Evolutionary conservation across 2,113 vertebrate species (phyloP), one percentile per base, ranked within the genome.

Genomic region (Anolis sagrei): DNA sequence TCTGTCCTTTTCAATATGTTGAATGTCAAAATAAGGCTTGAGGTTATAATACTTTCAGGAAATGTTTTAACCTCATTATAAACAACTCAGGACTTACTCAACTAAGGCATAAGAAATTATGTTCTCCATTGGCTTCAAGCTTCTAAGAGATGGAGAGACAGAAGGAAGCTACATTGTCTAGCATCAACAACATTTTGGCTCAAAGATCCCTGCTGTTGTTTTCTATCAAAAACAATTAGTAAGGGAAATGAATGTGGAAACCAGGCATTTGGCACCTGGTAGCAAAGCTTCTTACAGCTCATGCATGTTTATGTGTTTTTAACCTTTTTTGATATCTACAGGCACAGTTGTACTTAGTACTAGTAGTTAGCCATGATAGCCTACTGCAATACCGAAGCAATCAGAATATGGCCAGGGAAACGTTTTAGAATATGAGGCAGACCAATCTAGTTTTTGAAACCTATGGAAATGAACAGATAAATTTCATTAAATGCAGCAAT

Each of bases 111-210:
- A 87, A 84, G 27, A 2, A 76, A 84, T 76, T 87, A n/a, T 29
- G 18, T 10, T 77, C 39, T 87, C 14, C 86, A 10, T 27, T 76
- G 39, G 11, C 58, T 89, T 90, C 76, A 54, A 3, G 48, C 82
- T 83, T 77, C 1, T 1, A 75, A 75, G 58, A 86, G 86, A 58
- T 27, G 82, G 69, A 77, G 68, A 86, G 88, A 70, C 39, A 87
- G 48, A 88, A 91, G 58, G 48, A 88, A 91, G 58, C 27, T 39
- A 27, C 16, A 29, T 68, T 83, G 83, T 85, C 85, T 89, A 78
- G 54, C 86, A 74, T 6, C 86, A 86, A n/a, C 72, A 90, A 10
- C 27, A 73, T 86, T 89, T 90, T 74, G 74, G 54, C 80, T 88
- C 14, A 54, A 81, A 76, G 6, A 66, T 86, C 25, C 6, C 13